These are phyloP conservation scores for Cataglyphis cursor DNA, from an alignment of 2,888 invertebrate species.

Conservation along the genomic window DNA sequence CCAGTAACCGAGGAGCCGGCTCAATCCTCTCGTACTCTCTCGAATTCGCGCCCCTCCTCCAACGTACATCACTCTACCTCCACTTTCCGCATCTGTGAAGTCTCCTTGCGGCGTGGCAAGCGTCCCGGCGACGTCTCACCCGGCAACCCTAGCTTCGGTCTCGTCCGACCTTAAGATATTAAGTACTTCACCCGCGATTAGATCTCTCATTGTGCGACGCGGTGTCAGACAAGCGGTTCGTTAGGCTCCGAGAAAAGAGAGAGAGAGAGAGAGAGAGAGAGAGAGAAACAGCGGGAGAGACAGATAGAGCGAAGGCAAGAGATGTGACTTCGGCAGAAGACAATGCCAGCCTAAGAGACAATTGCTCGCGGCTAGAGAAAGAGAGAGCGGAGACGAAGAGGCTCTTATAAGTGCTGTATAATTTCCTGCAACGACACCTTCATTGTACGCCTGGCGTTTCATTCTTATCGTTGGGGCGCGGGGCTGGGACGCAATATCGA, in stretches of 20 bases:
- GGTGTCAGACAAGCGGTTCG: conserved; percentile 86
- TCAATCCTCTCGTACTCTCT: conserved; percentile 58
- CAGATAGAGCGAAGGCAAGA: conserved; percentile 68
- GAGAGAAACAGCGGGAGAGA: conserved; percentile 67
- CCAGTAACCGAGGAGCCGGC: conserved; percentile 68
- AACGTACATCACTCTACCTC: conserved; percentile 19
- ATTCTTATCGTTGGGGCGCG: conserved; percentile 82
- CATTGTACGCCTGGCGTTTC: conserved; percentile 85
- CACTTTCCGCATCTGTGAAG: conserved; percentile 52
- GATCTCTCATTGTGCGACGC: conserved; percentile 86
- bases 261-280: conserved; percentile 42
- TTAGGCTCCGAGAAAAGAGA: conserved; percentile 72
- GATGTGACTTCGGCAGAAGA: conserved; percentile 76
- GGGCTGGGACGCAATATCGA: conserved; percentile 27
- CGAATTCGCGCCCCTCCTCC: conserved; percentile 63
- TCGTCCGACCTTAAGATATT: conserved; percentile 86
- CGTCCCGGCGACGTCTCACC: conserved; percentile 58
- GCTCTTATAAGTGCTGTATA: conserved; percentile 87
- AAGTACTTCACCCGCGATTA: conserved; percentile 87
- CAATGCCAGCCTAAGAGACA: conserved; percentile 85
- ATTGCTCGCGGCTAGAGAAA: conserved; percentile 80
- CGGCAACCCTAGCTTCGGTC: conserved; percentile 60
- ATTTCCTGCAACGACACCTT: conserved; percentile 87
- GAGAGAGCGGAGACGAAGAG: conserved; percentile 71
- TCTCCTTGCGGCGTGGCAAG: conserved; percentile 53